phyloP scores from a whole-genome alignment of 1,140 invertebrate species.

The Coptotermes formosanus region DNA sequence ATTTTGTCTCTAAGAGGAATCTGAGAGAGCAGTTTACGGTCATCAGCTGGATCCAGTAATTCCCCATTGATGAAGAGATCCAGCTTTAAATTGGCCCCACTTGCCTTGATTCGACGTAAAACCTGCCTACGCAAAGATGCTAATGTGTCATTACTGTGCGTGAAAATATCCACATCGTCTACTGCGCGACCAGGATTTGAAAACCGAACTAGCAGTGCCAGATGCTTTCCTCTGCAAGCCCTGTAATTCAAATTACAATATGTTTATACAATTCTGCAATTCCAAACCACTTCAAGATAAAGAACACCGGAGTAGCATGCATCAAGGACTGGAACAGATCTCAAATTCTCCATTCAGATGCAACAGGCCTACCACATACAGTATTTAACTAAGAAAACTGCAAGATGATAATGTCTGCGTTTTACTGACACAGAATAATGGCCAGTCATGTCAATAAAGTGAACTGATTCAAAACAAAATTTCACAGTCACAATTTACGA shows the following conservation, averaged over 20 bases:
- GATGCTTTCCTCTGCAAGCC: slow-evolving; percentile 86
- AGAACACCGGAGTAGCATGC: too few species aligned
- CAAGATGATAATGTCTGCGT: too few species aligned
- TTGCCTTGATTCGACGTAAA: slow-evolving; percentile 67
- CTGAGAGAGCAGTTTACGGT: slow-evolving; percentile 82
- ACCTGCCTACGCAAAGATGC: slow-evolving; percentile 76
- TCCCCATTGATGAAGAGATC: slow-evolving; percentile 91
- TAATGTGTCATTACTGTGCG: slow-evolving; percentile 92
- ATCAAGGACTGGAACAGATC: too few species aligned
- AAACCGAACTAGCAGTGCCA: slow-evolving; percentile 83
- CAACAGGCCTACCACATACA: too few species aligned
- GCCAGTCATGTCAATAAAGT: too few species aligned
- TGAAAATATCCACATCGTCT: slow-evolving; percentile 90
- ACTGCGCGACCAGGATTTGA: slow-evolving; percentile 85
- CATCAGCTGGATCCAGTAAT: slow-evolving; percentile 80
- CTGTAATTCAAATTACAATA: slow-evolving; percentile 49
- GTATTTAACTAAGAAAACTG: too few species aligned
- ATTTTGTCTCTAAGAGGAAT: slow-evolving; percentile 89
- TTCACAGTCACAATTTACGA: too few species aligned
- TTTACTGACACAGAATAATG: too few species aligned
- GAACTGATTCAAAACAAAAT: too few species aligned
- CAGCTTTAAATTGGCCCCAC: slow-evolving; percentile 74
- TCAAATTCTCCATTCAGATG: too few species aligned
- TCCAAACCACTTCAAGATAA: too few species aligned
- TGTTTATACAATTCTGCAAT: too few species aligned